phyloP scores from a whole-genome alignment of 1,140 invertebrate genomes.

The Phenacoccus solenopsis region DNA sequence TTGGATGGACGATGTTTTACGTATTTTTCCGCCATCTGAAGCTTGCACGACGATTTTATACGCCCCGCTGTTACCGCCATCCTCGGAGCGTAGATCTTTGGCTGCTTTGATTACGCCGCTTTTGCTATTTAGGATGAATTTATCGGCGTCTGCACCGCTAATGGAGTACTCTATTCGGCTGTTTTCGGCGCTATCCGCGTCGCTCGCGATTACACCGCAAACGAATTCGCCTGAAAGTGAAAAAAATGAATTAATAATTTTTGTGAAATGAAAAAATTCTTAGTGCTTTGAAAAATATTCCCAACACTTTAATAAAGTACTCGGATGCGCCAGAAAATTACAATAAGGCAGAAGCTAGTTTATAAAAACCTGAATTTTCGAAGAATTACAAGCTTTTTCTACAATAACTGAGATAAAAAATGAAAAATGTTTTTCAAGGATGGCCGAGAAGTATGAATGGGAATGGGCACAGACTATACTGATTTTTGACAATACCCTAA shows the following conservation, averaged over 20 bases:
- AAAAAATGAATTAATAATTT: slow-evolving; percentile 21
- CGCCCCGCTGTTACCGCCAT: slow-evolving; percentile 36
- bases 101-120: slow-evolving; percentile 71
- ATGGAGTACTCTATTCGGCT: slow-evolving; percentile 64
- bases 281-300: no score
- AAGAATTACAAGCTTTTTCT: no score
- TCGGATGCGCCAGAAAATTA: no score
- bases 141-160: slow-evolving; percentile 57
- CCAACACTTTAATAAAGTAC: no score
- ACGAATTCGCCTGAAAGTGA: slow-evolving; percentile 53
- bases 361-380: no score
- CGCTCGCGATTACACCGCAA: slow-evolving; percentile 69
- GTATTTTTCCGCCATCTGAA: slow-evolving; percentile 48
- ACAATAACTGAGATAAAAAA: no score
- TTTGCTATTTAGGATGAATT: slow-evolving; percentile 59
- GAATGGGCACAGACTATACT: no score
- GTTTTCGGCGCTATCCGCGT: slow-evolving; percentile 65
- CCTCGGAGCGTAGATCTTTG: slow-evolving; percentile 33
- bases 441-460: no score
- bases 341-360: no score
- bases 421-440: no score
- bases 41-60: slow-evolving; percentile 63
- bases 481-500: no score
- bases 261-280: no score
- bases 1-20: slow-evolving; percentile 50